phyloP scores from a whole-genome alignment of 2,113 vertebrate species.

The Salvator merianae region DNA sequence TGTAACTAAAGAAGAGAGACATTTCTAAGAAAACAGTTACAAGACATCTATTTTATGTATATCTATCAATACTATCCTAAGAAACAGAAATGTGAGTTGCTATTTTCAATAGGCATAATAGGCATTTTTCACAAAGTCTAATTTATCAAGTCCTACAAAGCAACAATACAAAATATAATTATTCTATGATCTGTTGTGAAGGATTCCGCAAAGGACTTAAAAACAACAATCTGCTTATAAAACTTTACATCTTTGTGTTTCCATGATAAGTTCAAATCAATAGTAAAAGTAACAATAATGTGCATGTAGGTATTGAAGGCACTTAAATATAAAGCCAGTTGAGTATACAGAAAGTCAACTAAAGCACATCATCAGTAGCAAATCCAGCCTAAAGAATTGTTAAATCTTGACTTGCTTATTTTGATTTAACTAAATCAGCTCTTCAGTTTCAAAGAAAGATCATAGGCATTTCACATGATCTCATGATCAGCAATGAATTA shows the following conservation, averaged over 20 bases:
- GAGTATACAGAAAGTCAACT: background rate
- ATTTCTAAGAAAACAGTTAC: background rate
- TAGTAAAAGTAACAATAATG: background rate
- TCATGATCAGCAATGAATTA: background rate
- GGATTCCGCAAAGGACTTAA: background rate
- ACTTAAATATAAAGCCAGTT: background rate
- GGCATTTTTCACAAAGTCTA: background rate
- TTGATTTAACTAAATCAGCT: background rate
- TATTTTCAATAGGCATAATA: background rate
- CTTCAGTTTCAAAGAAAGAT: background rate
- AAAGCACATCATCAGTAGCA: background rate
- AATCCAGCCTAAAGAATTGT: background rate
- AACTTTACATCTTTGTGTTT: background rate
- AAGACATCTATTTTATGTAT: background rate
- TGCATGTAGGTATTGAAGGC: background rate
- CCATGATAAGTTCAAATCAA: background rate
- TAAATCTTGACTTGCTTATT: background rate
- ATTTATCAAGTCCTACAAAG: background rate
- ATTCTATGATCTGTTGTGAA: background rate
- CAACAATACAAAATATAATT: background rate
- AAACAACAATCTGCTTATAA: background rate
- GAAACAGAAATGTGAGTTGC: background rate
- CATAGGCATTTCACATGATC: background rate
- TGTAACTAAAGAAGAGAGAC: background rate
- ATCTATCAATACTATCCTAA: background rate